Conservation (phyloP, 1,140 invertebrate genomes). For the Nixonia krombeini region DNA sequence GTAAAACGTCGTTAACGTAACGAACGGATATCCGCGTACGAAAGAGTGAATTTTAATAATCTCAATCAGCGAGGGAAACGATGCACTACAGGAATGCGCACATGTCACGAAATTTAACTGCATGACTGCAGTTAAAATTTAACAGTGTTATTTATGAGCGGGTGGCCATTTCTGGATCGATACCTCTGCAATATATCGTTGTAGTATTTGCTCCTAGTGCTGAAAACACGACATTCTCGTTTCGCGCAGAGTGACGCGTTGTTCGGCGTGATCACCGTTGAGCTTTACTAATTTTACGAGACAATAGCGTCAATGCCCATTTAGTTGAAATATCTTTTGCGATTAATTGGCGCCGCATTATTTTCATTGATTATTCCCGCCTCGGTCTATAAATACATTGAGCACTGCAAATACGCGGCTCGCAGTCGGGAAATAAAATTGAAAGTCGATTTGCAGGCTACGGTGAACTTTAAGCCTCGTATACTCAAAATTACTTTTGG, state of each 20-base stretch:
- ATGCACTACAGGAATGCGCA: slow-evolving; percentile 13
- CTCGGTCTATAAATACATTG: neutral
- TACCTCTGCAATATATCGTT: slow-evolving; percentile 37
- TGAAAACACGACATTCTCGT: slow-evolving; percentile 43
- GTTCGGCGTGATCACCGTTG: slow-evolving; percentile 30
- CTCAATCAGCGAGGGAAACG: slow-evolving; percentile 18
- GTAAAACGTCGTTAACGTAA: neutral
- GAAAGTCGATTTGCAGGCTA: neutral
- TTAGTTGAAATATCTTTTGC: slow-evolving; percentile 18
- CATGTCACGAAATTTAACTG: slow-evolving; percentile 27
- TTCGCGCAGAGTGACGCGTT: slow-evolving; percentile 22
- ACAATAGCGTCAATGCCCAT: slow-evolving; percentile 6
- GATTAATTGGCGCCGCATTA: slow-evolving; percentile 6
- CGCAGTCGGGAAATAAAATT: no score
- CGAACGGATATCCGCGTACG: no score
- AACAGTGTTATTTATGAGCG: slow-evolving; percentile 42
- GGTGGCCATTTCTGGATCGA: slow-evolving; percentile 30
- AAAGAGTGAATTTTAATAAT: slow-evolving; percentile 18
- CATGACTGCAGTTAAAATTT: slow-evolving; percentile 33
- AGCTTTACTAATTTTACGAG: slow-evolving; percentile 33
- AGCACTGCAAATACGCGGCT: no score
- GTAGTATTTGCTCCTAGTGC: slow-evolving; percentile 32
- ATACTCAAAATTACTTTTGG: neutral
- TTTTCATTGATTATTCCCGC: neutral
- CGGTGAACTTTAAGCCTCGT: no score